Conservation (phyloP, 2,888 invertebrate genomes). For the Frankliniella fusca region DNA sequence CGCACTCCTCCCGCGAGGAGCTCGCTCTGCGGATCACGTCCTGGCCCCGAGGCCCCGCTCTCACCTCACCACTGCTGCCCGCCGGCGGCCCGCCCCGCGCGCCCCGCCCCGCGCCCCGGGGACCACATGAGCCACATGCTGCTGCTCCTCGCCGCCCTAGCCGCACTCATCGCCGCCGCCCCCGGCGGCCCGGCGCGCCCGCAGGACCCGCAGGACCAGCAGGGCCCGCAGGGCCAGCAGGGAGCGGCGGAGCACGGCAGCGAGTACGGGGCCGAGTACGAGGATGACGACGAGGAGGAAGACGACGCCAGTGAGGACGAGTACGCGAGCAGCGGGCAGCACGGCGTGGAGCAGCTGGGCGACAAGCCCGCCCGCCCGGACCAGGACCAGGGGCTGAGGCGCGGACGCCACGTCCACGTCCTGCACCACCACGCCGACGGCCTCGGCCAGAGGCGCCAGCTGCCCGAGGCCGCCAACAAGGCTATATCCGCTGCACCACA, state of each 20-base stretch:
- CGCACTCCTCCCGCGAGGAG: too few relatives aligned
- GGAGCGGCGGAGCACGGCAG: background rate
- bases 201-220: too few relatives aligned
- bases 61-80: too few relatives aligned
- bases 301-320: background rate
- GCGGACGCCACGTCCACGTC: background rate
- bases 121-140: too few relatives aligned
- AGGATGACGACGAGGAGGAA: background rate
- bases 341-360: background rate
- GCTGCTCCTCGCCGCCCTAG: too few relatives aligned
- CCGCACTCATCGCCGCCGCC: too few relatives aligned
- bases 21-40: too few relatives aligned
- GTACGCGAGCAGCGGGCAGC: background rate
- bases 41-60: too few relatives aligned
- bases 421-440: background rate
- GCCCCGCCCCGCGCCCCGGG: too few relatives aligned
- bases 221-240: too few relatives aligned
- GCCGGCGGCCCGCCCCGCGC: too few relatives aligned
- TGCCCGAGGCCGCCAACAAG: background rate
- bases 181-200: too few relatives aligned
- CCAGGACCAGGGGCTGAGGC: background rate
- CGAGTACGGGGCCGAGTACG: background rate
- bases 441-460: background rate
- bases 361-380: background rate
- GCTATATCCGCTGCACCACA: background rate